Conservation (phyloP, 1,140 invertebrate genomes). For the Stegodyphus dumicola region DNA sequence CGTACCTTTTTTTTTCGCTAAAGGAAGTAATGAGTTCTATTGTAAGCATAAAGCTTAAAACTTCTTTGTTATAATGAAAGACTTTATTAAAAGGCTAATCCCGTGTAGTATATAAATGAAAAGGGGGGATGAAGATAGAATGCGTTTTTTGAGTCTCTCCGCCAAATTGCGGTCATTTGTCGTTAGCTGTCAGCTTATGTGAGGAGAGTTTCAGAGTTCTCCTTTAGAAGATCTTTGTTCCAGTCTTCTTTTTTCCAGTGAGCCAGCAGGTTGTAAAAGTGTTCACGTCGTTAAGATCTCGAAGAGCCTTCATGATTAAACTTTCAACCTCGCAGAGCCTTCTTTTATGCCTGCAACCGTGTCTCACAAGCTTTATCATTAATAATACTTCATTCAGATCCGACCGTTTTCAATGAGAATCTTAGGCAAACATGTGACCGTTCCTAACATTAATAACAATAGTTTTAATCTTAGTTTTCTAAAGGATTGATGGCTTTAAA, state of each 20-base stretch:
- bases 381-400: too few relatives aligned
- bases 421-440: too few relatives aligned
- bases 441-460: too few relatives aligned
- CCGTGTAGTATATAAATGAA: background rate
- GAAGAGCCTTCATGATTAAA: too few relatives aligned
- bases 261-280: background rate
- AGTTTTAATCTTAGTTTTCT: too few relatives aligned
- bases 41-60: background rate
- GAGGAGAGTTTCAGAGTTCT: background rate
- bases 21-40: background rate
- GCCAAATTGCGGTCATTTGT: background rate
- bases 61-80: background rate
- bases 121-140: background rate
- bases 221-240: background rate
- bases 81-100: conserved; percentile 3
- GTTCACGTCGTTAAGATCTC: background rate
- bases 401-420: too few relatives aligned
- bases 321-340: too few relatives aligned
- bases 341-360: too few relatives aligned
- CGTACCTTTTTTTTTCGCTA: too few relatives aligned
- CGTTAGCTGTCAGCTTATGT: background rate
- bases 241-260: background rate
- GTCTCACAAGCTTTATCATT: too few relatives aligned
- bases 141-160: background rate
- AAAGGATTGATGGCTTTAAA: too few relatives aligned